Base-by-base conservation (phyloP, 1,140 invertebrate species). In the Propsilocerus akamusi region DNA sequence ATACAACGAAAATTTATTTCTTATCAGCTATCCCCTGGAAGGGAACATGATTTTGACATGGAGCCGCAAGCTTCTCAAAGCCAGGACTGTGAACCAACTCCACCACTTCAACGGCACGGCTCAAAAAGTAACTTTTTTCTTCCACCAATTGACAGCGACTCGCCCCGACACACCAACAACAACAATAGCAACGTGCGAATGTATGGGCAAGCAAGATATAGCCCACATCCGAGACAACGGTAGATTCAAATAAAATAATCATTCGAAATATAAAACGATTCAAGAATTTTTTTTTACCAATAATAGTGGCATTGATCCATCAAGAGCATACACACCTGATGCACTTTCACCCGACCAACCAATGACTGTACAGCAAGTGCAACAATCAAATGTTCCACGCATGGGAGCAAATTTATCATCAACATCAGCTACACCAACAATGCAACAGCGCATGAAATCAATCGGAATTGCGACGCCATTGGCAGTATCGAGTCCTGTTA, bases 71-170 rank as follows among this genome's bases (percentile, higher is more conserved):
- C 84, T 25, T 88, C 87, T 26, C 88, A 93, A 65, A 86, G 85
- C 28, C 83, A 90, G 59, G 89, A 94, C 71, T 92, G 89, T 68
- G 90, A 94, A 65, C 87, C 90, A 25, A 91, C 89, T 53, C 88
- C 89, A 24, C 85, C 88, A 12, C 70, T 90, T 51, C 86, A 90
- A 65, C 75, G 87, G 55, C 84, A 91, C 55, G 90, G 87, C 57
- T 93, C 89, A 37, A 84, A 88, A 64, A 90, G 76, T 58, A 95
- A 94, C 69, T 87, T 95, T 68, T 94, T 92, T 72, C 73, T 87
- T 60, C 80, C 80, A 48, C 77, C 80, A 52, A 69, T 57, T 51
- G 58, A 61, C 47, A 55, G 57, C 41, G 58, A 34, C 48, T 46
- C 12, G 51, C 47, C 51, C 55, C 55, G 14, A 62, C 53, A 25